Evolutionary conservation across 2,888 invertebrate species (phyloP), one percentile per base, ranked within the genome.

Genomic region (Dysmachus trigonus): DNA sequence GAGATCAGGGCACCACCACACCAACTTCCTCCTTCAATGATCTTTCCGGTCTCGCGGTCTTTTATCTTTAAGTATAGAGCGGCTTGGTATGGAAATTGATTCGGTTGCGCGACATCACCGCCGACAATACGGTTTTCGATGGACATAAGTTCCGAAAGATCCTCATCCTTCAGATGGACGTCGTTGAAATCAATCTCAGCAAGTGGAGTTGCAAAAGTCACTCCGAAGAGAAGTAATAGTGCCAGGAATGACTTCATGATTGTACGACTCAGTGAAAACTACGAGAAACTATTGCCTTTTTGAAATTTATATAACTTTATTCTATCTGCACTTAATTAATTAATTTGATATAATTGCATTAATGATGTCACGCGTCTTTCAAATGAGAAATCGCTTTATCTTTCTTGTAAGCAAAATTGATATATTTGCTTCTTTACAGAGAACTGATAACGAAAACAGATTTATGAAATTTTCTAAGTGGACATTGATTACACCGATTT

Each of bases 81-180:
- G 76, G 35, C 76, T 53, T 85, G 85, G 47, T 76, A 85, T 15
- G 85, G 74, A 33, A 85, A 85, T 35, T 89, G 88, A 83, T 90
- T 88, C 0, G 89, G 90, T 86, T 89, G 88, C 4, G 91, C 91
- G n/a, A 91, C 90, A 86, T 89, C 89, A 31, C 91, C 91, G 41
- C 91, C 91, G 79, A 91, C 89, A 3, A 92, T 92, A 38, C 91
- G 91, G 88, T 91, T 91, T 15, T 47, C 47, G 6, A 79, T 18
- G 31, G 79, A 13, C 22, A 77, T 0, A 47, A 62, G 62, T 18
- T 62, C 27, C 73, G 73, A 10, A 33, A 73, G 30, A 33, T 73
- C 31, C 13, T 33, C 73, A n/a, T 73, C 31, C 4, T 73, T 30
- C 31, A 31, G 8, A 2, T 73, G n/a, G 2, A 73, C 15, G 2